These are phyloP conservation scores for Drosophila tani DNA, from an alignment of 1,140 invertebrate genomes.

Conservation along the genomic window DNA sequence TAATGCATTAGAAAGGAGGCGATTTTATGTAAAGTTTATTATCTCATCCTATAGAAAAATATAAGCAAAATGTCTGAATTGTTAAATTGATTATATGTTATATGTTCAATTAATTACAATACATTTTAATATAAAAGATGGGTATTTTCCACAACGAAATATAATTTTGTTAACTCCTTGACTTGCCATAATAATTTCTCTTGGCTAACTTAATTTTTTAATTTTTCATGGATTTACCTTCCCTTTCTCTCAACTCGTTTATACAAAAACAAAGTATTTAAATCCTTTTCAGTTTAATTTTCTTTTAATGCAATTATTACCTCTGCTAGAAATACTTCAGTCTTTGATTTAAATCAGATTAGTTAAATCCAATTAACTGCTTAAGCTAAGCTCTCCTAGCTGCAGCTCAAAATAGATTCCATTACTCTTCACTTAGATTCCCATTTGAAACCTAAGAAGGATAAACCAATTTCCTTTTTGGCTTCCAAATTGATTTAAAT, in stretches of 20 bases:
- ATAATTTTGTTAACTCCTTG: too few species aligned
- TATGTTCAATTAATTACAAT: too few species aligned
- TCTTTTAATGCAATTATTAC: not conserved
- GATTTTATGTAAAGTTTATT: not conserved
- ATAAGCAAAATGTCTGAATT: not conserved
- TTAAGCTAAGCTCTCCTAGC: not conserved
- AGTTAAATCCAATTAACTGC: not conserved
- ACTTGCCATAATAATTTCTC: too few species aligned
- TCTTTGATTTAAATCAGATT: not conserved
- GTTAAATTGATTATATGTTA: too few species aligned
- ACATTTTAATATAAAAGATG: not conserved
- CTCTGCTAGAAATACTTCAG: not conserved
- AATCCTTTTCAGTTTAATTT: not conserved
- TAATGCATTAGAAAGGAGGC: not conserved
- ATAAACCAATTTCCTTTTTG: conserved; percentile 2
- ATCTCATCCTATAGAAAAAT: not conserved
- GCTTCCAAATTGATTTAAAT: conserved; percentile 3
- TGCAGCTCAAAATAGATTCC: not conserved
- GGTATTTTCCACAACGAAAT: not conserved
- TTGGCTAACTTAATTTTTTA: not conserved
- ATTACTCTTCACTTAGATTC: not conserved
- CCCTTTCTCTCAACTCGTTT: not conserved
- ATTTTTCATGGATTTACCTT: too few species aligned
- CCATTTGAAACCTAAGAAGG: not conserved
- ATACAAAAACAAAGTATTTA: not conserved